Percentiles rank a stretch among this genome's conserved stretches.
Conservation (phyloP, 2,888 invertebrate species). For the Petrophora chlorosata region DNA sequence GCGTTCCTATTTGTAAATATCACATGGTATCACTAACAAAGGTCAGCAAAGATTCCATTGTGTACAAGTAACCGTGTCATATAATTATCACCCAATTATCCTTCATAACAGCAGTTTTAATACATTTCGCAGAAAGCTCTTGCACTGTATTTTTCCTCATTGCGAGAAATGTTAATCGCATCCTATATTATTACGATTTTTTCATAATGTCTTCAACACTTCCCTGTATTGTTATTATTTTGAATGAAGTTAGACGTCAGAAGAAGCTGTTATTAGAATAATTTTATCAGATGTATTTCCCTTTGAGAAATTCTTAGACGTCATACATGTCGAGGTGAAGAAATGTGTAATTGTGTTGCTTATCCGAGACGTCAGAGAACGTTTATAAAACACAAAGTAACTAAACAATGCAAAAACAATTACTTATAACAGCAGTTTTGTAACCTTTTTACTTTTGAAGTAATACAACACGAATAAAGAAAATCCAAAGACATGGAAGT, state of each 20-base stretch:
- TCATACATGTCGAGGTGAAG: background rate
- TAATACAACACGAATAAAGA: too few species aligned
- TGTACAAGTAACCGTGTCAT: background rate
- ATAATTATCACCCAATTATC: background rate
- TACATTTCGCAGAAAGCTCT: background rate
- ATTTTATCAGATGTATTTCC: too few species aligned
- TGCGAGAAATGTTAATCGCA: background rate
- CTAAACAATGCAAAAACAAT: too few species aligned
- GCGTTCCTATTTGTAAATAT: background rate
- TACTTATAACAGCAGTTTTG: too few species aligned
- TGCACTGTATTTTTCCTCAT: constrained; percentile 1
- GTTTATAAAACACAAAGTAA: too few species aligned
- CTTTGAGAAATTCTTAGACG: background rate
- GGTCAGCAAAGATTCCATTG: background rate
- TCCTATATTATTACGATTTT: too few species aligned
- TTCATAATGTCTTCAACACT: too few species aligned
- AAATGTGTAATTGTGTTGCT: too few species aligned
- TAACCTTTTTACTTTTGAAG: too few species aligned
- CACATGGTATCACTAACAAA: background rate
- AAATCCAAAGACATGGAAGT: too few species aligned
- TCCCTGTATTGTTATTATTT: background rate
- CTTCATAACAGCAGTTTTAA: background rate
- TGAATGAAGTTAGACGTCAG: background rate
- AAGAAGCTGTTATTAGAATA: too few species aligned
- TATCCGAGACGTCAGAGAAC: too few species aligned